A percentile compares a stretch with the other conserved stretches of the same genome.
Conservation (phyloP, 35 echinoderm and acorn worm genomes). For the Strongylocentrotus purpuratus region DNA sequence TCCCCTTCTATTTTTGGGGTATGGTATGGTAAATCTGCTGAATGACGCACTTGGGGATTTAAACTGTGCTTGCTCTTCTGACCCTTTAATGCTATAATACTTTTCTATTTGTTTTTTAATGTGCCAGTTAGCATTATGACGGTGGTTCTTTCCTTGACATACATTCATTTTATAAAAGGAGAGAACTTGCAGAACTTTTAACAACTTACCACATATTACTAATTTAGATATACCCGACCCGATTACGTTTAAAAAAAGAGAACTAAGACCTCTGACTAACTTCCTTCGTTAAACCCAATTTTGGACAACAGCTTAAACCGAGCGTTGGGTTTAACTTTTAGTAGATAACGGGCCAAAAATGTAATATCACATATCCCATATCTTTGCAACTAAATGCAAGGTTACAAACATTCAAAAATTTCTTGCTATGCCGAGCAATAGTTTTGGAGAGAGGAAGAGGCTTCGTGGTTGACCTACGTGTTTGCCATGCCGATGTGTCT, state of each 20-base stretch:
- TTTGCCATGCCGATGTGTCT: slow-evolving; percentile 87
- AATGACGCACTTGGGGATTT: neutral
- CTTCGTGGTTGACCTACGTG: slow-evolving; percentile 58
- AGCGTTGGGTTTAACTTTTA: no score
- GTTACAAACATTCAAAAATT: neutral
- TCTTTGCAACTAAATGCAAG: neutral
- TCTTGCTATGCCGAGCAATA: neutral
- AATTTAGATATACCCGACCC: no score
- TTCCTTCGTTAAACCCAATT: no score
- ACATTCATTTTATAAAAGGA: neutral
- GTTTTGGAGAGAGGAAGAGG: no score
- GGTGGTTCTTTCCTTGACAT: neutral
- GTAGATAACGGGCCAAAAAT: neutral
- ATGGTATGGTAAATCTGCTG: neutral
- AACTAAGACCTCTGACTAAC: no score
- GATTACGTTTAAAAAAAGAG: no score
- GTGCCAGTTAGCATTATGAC: neutral
- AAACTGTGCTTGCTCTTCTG: neutral
- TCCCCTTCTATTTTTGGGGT: neutral
- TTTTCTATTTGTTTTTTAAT: neutral
- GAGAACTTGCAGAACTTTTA: no score
- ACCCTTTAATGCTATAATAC: neutral
- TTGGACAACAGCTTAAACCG: no score
- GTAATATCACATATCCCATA: neutral
- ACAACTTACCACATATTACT: no score